Evolutionary conservation across 2,113 vertebrate species (phyloP).

Genomic region (Lamprotornis superbus): DNA sequence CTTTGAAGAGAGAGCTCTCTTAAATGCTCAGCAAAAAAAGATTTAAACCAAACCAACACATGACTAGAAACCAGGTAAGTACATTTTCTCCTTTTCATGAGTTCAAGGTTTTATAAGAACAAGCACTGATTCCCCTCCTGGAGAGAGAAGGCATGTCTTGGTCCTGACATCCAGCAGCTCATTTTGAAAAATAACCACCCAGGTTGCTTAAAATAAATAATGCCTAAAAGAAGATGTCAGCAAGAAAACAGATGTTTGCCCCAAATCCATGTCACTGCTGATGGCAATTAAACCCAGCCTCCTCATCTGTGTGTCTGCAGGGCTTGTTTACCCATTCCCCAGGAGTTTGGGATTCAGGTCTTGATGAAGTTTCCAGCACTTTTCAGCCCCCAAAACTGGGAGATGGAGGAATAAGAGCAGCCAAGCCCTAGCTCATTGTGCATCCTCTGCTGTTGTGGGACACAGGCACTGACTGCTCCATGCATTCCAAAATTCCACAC

Average conservation of each 20-base stretch:
- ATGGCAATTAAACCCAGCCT: background rate
- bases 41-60: background rate
- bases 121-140: background rate
- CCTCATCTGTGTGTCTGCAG: background rate
- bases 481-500: accelerated
- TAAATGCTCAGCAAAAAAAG: conserved; percentile 13
- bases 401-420: background rate
- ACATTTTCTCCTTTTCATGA: background rate
- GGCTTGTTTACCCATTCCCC: background rate
- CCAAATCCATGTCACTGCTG: background rate
- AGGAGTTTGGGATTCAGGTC: background rate
- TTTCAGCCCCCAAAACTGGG: background rate
- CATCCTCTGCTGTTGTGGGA: background rate
- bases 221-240: background rate
- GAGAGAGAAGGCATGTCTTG: background rate
- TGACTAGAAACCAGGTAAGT: background rate
- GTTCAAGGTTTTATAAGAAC: background rate
- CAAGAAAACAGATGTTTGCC: conserved; percentile 12
- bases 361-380: background rate
- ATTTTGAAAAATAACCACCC: conserved; percentile 3
- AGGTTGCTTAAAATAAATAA: conserved; percentile 26
- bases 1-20: background rate
- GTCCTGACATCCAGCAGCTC: background rate
- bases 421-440: background rate
- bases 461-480: background rate